These are phyloP conservation scores for Theocolax elegans DNA, from an alignment of 1,140 invertebrate genomes.

Conservation along the genomic window DNA sequence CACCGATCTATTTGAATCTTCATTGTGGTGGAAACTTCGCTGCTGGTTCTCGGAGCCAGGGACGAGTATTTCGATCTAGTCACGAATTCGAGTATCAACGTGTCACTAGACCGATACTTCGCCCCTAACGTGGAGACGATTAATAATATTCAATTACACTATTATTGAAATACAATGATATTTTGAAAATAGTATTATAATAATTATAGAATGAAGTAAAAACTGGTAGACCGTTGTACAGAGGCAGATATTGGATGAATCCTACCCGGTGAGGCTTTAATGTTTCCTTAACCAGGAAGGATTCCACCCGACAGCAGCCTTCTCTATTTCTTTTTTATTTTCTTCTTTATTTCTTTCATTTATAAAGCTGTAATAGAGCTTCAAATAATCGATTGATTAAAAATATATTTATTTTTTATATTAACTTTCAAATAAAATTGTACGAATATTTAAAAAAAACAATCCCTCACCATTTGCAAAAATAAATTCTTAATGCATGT, in stretches of 20 bases:
- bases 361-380: no score
- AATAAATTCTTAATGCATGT: no score
- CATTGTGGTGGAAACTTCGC: slow-evolving; percentile 29
- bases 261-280: slow-evolving; percentile 59
- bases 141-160: background rate
- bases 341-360: no score
- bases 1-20: no score
- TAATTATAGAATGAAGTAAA: no score
- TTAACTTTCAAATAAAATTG: no score
- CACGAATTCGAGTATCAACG: slow-evolving; percentile 57
- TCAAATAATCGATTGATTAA: no score
- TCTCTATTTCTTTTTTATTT: background rate
- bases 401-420: no score
- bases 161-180: no score
- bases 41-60: slow-evolving; percentile 41
- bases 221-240: slow-evolving; percentile 21
- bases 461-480: no score
- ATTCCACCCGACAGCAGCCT: slow-evolving; percentile 53
- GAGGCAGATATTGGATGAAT: slow-evolving; percentile 55
- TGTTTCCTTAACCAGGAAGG: slow-evolving; percentile 49
- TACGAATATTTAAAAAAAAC: no score
- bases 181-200: no score
- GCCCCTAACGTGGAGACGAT: slow-evolving; percentile 46
- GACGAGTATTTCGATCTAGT: slow-evolving; percentile 70
- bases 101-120: slow-evolving; percentile 61